A percentile compares a stretch with the other conserved stretches of the same genome.
These are phyloP conservation scores for Pristionchus fissidentatus DNA, from an alignment of 2,888 invertebrate genomes.

Conservation along the genomic window DNA sequence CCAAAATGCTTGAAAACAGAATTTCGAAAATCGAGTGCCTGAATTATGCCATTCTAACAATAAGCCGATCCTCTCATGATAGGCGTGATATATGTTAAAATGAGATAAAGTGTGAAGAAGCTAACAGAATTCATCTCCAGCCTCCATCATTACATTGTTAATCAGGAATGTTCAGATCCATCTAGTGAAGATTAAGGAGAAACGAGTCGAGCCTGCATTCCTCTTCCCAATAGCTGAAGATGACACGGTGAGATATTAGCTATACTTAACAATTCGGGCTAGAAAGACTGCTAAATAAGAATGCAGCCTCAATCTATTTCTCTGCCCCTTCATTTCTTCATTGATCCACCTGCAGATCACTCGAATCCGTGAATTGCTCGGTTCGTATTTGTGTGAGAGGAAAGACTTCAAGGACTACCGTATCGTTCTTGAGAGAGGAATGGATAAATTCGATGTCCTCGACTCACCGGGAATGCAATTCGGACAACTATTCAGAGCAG, in stretches of 20 bases:
- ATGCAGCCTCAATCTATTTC: not conserved
- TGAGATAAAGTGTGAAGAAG: no score
- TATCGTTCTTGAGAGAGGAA: conserved; percentile 6
- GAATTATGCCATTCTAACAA: no score
- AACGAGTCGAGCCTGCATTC: conserved; percentile 53
- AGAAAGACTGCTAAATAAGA: no score
- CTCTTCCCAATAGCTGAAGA: conserved; percentile 49
- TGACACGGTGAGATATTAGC: conserved; percentile 43
- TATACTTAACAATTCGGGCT: not conserved
- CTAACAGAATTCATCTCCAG: no score
- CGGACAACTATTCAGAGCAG: not conserved
- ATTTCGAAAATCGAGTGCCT: no score
- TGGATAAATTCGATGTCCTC: conserved; percentile 19
- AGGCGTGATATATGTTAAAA: no score
- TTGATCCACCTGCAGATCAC: not conserved
- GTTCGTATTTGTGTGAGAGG: conserved; percentile 34
- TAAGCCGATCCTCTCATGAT: no score
- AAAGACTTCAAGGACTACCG: conserved; percentile 31
- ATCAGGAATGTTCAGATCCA: conserved; percentile 8
- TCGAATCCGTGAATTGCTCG: conserved; percentile 21
- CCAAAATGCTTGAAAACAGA: no score
- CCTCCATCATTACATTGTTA: not conserved
- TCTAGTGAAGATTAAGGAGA: conserved; percentile 56
- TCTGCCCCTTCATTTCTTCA: not conserved
- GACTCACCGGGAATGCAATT: not conserved